Evolutionary conservation across 2,888 invertebrate species (phyloP), one percentile per base, ranked within the genome.

Genomic region (Cheilosia soror): DNA sequence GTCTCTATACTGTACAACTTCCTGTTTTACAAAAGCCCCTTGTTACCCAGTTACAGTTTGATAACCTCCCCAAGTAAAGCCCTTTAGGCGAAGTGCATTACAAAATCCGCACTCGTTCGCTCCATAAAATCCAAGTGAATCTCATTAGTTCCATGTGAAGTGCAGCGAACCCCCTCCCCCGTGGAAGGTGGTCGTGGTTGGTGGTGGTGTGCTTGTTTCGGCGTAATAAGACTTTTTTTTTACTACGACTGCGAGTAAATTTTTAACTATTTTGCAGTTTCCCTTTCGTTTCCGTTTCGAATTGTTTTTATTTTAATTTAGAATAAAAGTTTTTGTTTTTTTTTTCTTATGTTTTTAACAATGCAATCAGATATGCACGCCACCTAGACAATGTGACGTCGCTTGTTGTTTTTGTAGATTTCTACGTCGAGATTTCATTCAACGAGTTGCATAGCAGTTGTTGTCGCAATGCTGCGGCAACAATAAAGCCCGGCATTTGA

Each of bases 371-470:
- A 79, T 79, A 80, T 71, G 60, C 69, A 47, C 25, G 27, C 77
- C 47, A 69, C n/a, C 79, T 69, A 84, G 83, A 84, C 83, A 84
- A 79, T 75, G 75, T 75, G 83, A 80, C 84, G 84, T 76, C 80
- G 80, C 71, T 7, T 6, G 20, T 62, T 29, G 47, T 63, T 62
- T 42, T 42, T 53, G 37, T 62, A 53, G 79, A 79, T 73, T 79
- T 79, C 53, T 37, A 53, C 58, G 63, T 51, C 49, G 33, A 73
- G 72, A 83, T 78, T 82, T 72, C 68, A 82, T 49, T 84, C 42
- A 72, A 37, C 57, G 31, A 49, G 44, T 71, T 77, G 37, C 5
- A 4, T 71, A 71, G 37, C 5, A 4, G 29, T 37, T 37, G 37
- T 37, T 11, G 62, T 75, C 66, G 49, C 47, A 27, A 55, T 73